These are phyloP conservation scores for Globicephala melas DNA, from an alignment of 2,113 vertebrate species.

Conservation along the genomic window DNA sequence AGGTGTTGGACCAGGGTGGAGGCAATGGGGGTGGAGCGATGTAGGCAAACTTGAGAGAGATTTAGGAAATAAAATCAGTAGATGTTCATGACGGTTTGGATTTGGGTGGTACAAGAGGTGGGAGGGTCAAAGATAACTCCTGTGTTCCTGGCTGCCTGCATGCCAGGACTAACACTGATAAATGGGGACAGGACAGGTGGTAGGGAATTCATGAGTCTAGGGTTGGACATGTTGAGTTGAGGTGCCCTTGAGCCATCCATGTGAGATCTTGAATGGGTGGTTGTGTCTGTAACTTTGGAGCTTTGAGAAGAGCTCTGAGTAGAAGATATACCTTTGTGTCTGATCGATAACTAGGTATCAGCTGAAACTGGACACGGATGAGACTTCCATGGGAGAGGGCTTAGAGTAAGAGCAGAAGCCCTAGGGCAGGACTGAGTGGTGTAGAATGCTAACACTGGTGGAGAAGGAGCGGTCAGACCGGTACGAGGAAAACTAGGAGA, in stretches of 20 bases:
- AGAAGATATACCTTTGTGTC: not conserved
- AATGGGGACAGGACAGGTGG: not conserved
- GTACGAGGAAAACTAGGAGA: not conserved
- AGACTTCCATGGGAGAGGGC: not conserved
- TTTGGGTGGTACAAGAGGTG: not conserved
- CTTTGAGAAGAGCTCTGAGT: not conserved
- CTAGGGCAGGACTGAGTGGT: not conserved
- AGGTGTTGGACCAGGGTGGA: not conserved
- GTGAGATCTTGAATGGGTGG: not conserved
- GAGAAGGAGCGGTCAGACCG: not conserved
- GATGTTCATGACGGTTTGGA: not conserved
- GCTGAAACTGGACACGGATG: not conserved
- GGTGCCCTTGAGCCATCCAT: not conserved
- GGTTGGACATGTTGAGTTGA: not conserved
- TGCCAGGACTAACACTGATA: not conserved
- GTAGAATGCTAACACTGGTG: not conserved
- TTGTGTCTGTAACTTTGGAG: not conserved
- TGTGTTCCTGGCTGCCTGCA: not conserved
- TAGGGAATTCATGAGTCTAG: not conserved
- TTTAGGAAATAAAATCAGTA: not conserved
- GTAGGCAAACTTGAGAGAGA: not conserved
- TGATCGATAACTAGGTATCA: not conserved
- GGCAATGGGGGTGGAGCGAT: not conserved
- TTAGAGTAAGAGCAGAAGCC: not conserved
- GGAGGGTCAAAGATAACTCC: not conserved